Conservation (phyloP, 2,797 vertebrate genomes). For the Eidolon dupreanum region DNA sequence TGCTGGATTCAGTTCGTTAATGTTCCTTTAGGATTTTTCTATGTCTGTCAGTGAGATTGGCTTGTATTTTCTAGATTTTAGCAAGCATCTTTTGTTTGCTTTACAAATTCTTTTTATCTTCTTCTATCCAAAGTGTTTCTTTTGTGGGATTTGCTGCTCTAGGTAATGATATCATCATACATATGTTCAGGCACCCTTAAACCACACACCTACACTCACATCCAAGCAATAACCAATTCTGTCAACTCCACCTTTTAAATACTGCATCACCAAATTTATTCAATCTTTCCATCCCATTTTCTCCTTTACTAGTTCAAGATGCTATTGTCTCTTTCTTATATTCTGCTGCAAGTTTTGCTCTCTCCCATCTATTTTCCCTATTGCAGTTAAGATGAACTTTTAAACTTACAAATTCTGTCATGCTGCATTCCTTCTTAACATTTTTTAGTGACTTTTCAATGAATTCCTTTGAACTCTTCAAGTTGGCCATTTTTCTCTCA, state of each 20-base stretch:
- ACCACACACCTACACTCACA: not conserved
- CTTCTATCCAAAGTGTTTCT: not conserved
- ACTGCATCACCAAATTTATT: not conserved
- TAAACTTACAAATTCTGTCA: not conserved
- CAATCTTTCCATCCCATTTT: not conserved
- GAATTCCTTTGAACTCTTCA: not conserved
- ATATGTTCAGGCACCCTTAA: not conserved
- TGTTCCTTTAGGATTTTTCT: slow-evolving; percentile 32
- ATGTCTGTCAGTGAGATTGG: not conserved
- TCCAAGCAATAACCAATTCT: not conserved
- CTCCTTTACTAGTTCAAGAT: not conserved
- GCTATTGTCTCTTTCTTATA: not conserved
- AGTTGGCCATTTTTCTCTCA: not conserved
- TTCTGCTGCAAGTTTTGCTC: not conserved
- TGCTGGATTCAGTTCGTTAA: slow-evolving; percentile 24
- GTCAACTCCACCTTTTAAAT: not conserved
- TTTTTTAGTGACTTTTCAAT: not conserved
- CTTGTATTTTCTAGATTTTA: slow-evolving; percentile 36
- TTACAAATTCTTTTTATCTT: slow-evolving; percentile 10
- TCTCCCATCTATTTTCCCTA: not conserved
- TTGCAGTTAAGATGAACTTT: not conserved
- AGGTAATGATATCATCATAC: not conserved
- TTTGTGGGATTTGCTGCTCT: not conserved
- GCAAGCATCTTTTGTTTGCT: not conserved
- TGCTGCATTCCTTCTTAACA: not conserved